Percentiles rank a stretch among this genome's conserved stretches.
phyloP scores from a whole-genome alignment of 2,888 invertebrate genomes.

The Cryptocephalus moraei region DNA sequence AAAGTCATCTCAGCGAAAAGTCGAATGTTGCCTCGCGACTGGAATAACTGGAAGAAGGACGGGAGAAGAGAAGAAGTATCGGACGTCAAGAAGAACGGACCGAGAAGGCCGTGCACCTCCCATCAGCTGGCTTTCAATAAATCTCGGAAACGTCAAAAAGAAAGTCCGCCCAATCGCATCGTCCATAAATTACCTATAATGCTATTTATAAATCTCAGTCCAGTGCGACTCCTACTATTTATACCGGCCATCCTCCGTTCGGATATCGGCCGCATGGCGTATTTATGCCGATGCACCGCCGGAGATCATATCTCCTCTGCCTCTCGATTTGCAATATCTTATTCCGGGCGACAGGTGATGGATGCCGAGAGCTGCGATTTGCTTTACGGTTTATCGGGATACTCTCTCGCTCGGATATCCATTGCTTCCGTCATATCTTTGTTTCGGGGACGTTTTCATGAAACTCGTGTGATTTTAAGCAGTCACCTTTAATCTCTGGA shows the following conservation, averaged over 20 bases:
- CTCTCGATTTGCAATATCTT: conserved; percentile 27
- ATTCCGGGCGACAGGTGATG: conserved; percentile 23
- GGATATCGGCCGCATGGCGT: conserved; percentile 3
- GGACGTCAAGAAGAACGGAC: too few species aligned
- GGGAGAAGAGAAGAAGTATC: too few species aligned
- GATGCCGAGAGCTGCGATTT: conserved; percentile 12
- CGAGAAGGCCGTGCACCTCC: conserved; percentile 24
- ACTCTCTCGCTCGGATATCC: too few species aligned
- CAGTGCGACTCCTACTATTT: conserved; percentile 23
- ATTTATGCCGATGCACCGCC: conserved; percentile 21
- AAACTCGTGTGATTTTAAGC: too few species aligned
- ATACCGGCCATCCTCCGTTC: conserved; percentile 23
- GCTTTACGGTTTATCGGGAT: too few species aligned
- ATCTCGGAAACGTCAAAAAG: conserved; percentile 36
- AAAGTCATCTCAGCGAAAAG: too few species aligned
- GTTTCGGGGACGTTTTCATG: too few species aligned
- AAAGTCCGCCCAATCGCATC: conserved; percentile 40
- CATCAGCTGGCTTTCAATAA: conserved; percentile 39
- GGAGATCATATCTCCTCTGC: too few species aligned
- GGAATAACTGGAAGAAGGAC: too few species aligned
- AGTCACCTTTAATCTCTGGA: too few species aligned
- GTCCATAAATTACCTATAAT: conserved; percentile 40
- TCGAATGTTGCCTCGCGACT: too few species aligned
- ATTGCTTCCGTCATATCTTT: too few species aligned
- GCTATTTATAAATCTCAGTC: conserved; percentile 38